These are phyloP conservation scores for Meleagris gallopavo DNA, from an alignment of 2,113 vertebrate genomes.

Conservation along the genomic window DNA sequence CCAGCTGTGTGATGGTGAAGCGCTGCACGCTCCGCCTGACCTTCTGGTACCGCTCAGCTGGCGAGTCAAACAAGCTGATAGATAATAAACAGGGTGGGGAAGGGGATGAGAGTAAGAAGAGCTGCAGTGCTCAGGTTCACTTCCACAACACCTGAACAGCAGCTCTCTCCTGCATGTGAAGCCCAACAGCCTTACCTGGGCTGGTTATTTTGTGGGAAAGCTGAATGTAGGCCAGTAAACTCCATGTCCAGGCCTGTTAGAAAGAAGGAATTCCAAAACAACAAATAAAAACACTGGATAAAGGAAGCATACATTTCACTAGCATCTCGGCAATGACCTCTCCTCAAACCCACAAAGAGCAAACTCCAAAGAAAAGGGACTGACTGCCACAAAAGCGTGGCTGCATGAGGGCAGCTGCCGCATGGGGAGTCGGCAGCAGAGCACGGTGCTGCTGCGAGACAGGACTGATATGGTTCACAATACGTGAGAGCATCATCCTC, in stretches of 20 bases:
- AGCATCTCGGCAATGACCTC: rapidly evolving
- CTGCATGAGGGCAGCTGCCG: too few species aligned
- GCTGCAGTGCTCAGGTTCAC: rapidly evolving
- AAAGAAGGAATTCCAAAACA: background rate
- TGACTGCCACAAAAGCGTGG: rapidly evolving
- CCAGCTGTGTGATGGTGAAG: conserved; percentile 77
- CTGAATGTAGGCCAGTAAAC: conserved; percentile 77
- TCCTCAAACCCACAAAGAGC: rapidly evolving
- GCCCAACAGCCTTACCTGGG: conserved; percentile 71
- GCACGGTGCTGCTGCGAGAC: background rate
- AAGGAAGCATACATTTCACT: rapidly evolving
- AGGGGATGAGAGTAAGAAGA: rapidly evolving
- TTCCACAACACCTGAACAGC: background rate
- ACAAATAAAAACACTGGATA: background rate
- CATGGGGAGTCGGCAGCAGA: too few species aligned
- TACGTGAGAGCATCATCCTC: too few species aligned
- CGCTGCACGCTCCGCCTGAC: conserved; percentile 66
- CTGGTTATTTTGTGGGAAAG: background rate
- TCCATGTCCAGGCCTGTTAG: conserved; percentile 77
- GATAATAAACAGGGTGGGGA: background rate
- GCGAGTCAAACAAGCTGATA: conserved; percentile 77
- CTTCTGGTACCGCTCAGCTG: conserved; percentile 71
- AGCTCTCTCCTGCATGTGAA: rapidly evolving
- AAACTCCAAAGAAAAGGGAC: background rate
- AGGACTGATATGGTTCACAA: background rate